Conservation (phyloP, 2,797 vertebrate species). For the Epinephelus awoara region DNA sequence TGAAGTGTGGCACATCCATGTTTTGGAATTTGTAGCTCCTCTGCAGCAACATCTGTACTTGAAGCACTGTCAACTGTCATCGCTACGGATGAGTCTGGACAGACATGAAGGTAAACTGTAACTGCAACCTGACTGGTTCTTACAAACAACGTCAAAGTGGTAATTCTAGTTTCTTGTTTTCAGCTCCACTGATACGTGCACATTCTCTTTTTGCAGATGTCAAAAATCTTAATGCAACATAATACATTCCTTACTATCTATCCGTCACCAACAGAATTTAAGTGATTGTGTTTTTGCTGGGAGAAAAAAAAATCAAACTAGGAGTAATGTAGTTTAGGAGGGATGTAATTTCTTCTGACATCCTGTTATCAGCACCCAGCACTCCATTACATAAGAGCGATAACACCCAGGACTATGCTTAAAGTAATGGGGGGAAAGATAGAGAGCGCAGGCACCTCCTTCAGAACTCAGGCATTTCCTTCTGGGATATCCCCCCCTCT, state of each 20-base stretch:
- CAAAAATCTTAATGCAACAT: neutral
- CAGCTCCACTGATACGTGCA: neutral
- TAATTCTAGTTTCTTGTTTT: neutral
- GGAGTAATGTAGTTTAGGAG: constrained; percentile 29
- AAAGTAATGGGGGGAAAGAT: constrained; percentile 59
- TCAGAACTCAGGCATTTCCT: constrained; percentile 83
- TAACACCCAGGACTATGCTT: constrained; percentile 69
- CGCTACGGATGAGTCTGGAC: too few species aligned
- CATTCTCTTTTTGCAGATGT: neutral
- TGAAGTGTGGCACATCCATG: too few species aligned
- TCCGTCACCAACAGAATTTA: constrained; percentile 21
- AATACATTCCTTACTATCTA: neutral
- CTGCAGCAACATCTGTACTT: too few species aligned
- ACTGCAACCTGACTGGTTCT: too few species aligned
- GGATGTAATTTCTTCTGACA: constrained; percentile 50
- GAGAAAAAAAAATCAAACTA: constrained; percentile 8
- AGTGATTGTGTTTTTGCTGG: constrained; percentile 31
- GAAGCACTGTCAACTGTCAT: too few species aligned
- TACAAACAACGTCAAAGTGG: too few species aligned
- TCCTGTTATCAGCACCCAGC: constrained; percentile 64
- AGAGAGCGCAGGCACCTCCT: constrained; percentile 73
- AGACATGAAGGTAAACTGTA: too few species aligned
- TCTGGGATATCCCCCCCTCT: constrained; percentile 80
- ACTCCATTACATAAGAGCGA: constrained; percentile 74
- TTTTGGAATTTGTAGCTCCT: too few species aligned